Evolutionary conservation across 1,140 invertebrate species (phyloP), one percentile per base, ranked within the genome.

Genomic region (Carcinoscorpius rotundicauda): DNA sequence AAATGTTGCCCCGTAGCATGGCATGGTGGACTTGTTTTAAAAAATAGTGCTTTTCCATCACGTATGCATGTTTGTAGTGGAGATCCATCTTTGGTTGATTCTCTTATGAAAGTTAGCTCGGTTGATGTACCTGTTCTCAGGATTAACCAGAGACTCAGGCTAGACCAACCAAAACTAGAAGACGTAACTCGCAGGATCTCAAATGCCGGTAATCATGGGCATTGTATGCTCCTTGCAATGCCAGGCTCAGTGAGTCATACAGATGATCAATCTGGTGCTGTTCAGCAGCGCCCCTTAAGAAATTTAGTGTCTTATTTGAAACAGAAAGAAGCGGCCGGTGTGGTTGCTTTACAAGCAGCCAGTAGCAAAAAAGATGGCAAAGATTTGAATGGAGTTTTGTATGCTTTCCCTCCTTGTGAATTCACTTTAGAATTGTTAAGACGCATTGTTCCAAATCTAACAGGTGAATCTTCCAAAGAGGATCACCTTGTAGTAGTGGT

Each of bases 261-360:
- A 11, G 64, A 67, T n/a, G 70, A 69, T 57, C 61, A 65, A 50
- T 63, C 58, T 55, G 55, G 58, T 60, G 65, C 69, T 53, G 89
- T 95, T 29, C 93, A 96, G 74, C 93, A 91, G 10, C 80, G 93
- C 63, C 93, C 93, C 0, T 77, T 97, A 66, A 83, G 91, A n/a
- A 97, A 97, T 79, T 80, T 98, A 58, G 93, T 98, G 0, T 92
- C 91, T 0, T 98, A 98, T 76, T 78, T 98, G 51, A 97, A 97
- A 75, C 93, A 97, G 74, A 98, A 98, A 78, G 94, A 98, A 77
- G 94, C 95, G 9, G 95, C 95, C 56, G 95, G 95, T 65, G 94
- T 98, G 0, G 96, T 98, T 68, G 92, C 92, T 3, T 78, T 98
- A 6, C 76, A 91, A 3, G 91, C 89, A 71, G 29, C 29, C 29